Evolutionary conservation across 1,140 invertebrate genomes (phyloP).

Genomic region (Drosophila kurseongensis): DNA sequence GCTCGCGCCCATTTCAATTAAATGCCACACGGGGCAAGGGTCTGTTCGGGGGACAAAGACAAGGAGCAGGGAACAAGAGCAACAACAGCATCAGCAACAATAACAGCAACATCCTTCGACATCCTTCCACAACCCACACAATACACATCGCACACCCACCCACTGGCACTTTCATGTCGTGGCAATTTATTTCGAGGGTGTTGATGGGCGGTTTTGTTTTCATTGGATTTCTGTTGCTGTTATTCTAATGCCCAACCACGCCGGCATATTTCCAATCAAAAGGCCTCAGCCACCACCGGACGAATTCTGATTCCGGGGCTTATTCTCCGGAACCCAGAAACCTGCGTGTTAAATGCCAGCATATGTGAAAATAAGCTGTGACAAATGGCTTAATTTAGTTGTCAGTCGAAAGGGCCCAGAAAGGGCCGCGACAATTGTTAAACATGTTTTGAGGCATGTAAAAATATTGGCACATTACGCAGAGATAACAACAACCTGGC

Average conservation of each 20-base stretch:
- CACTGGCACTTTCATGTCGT: slow-evolving; percentile 40
- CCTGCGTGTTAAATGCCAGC: slow-evolving; percentile 82
- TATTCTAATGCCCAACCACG: slow-evolving; percentile 74
- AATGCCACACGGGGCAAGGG: slow-evolving; percentile 57
- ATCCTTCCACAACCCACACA: slow-evolving; percentile 2
- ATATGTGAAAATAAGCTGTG: slow-evolving; percentile 84
- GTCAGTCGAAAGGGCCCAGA: slow-evolving; percentile 47
- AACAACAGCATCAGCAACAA: slow-evolving; percentile 61
- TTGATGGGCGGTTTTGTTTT: slow-evolving; percentile 84
- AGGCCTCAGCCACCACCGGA: slow-evolving; percentile 58
- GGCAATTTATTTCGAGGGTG: slow-evolving; percentile 78
- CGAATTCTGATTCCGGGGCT: slow-evolving; percentile 31
- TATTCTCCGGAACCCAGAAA: slow-evolving; percentile 22
- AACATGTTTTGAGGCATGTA: slow-evolving; percentile 73
- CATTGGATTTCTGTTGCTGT: slow-evolving; percentile 82
- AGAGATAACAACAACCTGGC: slow-evolving; percentile 57
- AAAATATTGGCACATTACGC: slow-evolving; percentile 79
- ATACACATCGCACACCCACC: slow-evolving; percentile 3
- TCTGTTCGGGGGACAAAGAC: slow-evolving; percentile 11
- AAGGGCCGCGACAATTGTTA: slow-evolving; percentile 50
- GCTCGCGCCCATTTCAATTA: slow-evolving; percentile 80
- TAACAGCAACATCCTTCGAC: slow-evolving; percentile 43
- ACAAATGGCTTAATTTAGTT: slow-evolving; percentile 84
- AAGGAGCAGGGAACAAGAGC: slow-evolving; percentile 11
- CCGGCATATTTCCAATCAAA: slow-evolving; percentile 73